These are phyloP conservation scores for Drosophila seguyi DNA, from an alignment of 1,140 invertebrate genomes.

Conservation along the genomic window DNA sequence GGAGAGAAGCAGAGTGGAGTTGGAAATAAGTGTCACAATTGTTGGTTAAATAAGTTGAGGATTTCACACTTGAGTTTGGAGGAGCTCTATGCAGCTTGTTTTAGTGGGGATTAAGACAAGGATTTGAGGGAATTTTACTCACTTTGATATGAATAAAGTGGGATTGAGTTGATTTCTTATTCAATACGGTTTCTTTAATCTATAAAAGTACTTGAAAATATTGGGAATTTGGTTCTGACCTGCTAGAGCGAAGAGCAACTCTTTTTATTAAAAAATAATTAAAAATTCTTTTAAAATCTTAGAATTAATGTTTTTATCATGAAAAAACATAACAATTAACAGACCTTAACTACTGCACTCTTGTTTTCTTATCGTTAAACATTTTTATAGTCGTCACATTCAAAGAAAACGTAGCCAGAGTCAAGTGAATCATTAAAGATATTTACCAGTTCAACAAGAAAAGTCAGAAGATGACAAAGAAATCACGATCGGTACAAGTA, in stretches of 20 bases:
- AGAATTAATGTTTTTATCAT: not conserved
- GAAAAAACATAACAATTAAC: not conserved
- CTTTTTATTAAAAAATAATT: not conserved
- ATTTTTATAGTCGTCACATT: conserved; percentile 10
- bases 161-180: fast-evolving
- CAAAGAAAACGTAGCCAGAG: not conserved
- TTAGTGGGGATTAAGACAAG: not conserved
- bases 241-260: too few species aligned
- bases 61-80: conserved; percentile 35
- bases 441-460: conserved; percentile 15
- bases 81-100: conserved; percentile 1
- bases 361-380: conserved; percentile 28
- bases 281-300: not conserved
- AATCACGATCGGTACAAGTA: conserved; percentile 17
- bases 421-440: conserved; percentile 37
- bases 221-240: too few species aligned
- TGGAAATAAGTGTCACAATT: conserved; percentile 51
- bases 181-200: not conserved
- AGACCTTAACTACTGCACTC: not conserved
- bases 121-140: not conserved
- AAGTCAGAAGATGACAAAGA: conserved; percentile 25
- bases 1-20: too few species aligned
- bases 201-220: not conserved
- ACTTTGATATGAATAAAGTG: not conserved
- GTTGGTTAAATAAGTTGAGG: conserved; percentile 33